Percentiles rank a stretch among this genome's conserved stretches.
phyloP scores from a whole-genome alignment of 2,797 vertebrate species.

The Basileuterus tristriatus region DNA sequence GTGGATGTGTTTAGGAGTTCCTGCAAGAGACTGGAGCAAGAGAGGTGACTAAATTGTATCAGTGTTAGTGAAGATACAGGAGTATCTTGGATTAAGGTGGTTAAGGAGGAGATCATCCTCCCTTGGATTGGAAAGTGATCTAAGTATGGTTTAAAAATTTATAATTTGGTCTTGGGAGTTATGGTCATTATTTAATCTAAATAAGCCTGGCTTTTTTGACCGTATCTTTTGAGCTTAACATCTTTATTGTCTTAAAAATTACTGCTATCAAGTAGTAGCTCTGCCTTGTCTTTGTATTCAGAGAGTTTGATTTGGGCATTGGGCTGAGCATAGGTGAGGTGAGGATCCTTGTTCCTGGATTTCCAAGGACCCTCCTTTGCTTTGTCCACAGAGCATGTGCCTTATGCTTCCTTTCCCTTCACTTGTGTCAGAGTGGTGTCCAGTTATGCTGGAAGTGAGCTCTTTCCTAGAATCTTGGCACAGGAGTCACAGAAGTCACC shows the following conservation, averaged over 20 bases:
- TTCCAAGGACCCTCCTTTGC: not conserved
- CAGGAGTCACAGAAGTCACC: not conserved
- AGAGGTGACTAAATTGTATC: not conserved
- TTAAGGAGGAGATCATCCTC: not conserved
- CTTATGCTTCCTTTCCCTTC: not conserved
- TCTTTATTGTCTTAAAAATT: not conserved
- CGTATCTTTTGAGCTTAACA: not conserved
- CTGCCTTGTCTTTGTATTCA: not conserved
- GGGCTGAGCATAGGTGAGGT: not conserved
- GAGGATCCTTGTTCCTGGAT: not conserved
- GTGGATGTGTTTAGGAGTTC: not conserved
- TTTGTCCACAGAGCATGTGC: not conserved
- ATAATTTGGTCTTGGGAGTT: not conserved
- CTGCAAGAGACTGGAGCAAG: not conserved
- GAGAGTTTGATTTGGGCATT: not conserved
- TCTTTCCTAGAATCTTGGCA: not conserved
- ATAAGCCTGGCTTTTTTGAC: not conserved
- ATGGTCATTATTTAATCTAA: not conserved
- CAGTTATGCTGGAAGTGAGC: not conserved
- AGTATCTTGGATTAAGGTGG: not conserved
- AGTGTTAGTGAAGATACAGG: not conserved
- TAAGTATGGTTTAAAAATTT: not conserved
- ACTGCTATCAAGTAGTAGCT: not conserved
- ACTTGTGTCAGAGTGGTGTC: fast-evolving
- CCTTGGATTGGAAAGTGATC: not conserved